Percentiles rank a stretch among this genome's conserved stretches.
phyloP scores from a whole-genome alignment of 2,888 invertebrate genomes.

The Auanema freiburgensis region DNA sequence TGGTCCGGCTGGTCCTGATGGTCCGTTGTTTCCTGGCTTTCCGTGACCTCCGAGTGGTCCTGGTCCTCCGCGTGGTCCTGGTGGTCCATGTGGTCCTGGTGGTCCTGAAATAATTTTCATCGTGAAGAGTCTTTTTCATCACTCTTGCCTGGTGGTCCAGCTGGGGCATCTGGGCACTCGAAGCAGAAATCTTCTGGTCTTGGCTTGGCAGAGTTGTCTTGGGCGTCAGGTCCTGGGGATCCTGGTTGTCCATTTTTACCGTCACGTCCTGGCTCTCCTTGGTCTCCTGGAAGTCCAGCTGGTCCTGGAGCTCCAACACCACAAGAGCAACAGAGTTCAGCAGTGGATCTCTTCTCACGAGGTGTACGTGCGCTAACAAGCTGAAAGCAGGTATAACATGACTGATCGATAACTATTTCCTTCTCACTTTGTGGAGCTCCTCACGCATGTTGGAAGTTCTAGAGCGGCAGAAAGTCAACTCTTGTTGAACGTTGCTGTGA shows the following conservation, averaged over 20 bases:
- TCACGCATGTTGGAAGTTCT: constrained; percentile 7
- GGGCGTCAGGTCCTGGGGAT: constrained; percentile 20
- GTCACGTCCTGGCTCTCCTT: constrained; percentile 21
- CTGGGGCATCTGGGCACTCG: constrained; percentile 15
- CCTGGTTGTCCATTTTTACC: constrained; percentile 18
- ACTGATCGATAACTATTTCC: no score
- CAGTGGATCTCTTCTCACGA: constrained; percentile 9
- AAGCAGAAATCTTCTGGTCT: constrained; percentile 20
- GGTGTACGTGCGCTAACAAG: neutral
- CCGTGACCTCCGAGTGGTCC: constrained; percentile 46
- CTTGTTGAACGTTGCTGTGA: constrained; percentile 4
- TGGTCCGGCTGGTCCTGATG: constrained; percentile 41
- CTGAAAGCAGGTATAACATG: no score
- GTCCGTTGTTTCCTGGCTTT: constrained; percentile 39
- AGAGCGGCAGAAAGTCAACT: constrained; percentile 11
- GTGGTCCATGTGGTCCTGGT: constrained; percentile 21
- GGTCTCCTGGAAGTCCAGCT: constrained; percentile 12
- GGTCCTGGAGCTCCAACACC: constrained; percentile 16
- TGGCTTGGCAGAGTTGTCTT: constrained; percentile 20
- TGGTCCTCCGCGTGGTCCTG: constrained; percentile 40
- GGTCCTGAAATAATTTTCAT: neutral
- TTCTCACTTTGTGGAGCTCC: constrained; percentile 8
- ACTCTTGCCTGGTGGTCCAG: constrained; percentile 12
- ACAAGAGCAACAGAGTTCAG: constrained; percentile 12
- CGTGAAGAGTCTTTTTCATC: no score